phyloP scores from a whole-genome alignment of 2,113 vertebrate genomes.

The Melanocharis versteri region DNA sequence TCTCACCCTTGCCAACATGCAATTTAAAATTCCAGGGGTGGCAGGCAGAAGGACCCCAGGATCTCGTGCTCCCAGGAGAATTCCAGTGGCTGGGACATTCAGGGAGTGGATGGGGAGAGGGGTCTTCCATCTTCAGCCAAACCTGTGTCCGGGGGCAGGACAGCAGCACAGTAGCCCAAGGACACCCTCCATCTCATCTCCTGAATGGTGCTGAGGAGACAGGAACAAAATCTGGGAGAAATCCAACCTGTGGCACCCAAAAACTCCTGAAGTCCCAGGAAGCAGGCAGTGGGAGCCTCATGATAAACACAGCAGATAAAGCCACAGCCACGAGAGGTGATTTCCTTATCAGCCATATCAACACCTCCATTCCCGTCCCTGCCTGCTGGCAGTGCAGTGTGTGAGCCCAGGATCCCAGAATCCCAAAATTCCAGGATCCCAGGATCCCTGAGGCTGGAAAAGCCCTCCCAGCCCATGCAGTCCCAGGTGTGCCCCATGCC shows the following conservation, averaged over 20 bases:
- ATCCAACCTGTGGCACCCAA: not conserved
- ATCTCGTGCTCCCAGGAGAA: rapidly evolving
- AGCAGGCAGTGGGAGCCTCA: not conserved
- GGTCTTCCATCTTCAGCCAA: not conserved
- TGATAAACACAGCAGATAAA: not conserved
- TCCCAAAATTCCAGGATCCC: not conserved
- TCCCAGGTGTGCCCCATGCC: not conserved
- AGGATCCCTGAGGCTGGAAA: rapidly evolving
- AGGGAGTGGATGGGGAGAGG: not conserved
- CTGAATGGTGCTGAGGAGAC: not conserved
- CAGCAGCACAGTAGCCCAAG: not conserved
- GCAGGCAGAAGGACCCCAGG: not conserved
- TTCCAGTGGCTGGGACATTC: not conserved
- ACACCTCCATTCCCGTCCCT: not conserved
- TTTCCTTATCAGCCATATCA: not conserved
- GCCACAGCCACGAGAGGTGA: not conserved
- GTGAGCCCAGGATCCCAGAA: not conserved
- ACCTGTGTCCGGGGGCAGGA: not conserved
- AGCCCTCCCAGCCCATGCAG: rapidly evolving
- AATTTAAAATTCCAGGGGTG: not conserved
- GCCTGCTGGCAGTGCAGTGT: not conserved
- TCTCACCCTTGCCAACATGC: not conserved
- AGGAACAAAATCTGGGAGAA: not conserved
- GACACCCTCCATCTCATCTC: not conserved
- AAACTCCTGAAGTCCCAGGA: rapidly evolving